phyloP scores from a whole-genome alignment of 2,888 invertebrate species.

The Exephanes ischioxanthus region DNA sequence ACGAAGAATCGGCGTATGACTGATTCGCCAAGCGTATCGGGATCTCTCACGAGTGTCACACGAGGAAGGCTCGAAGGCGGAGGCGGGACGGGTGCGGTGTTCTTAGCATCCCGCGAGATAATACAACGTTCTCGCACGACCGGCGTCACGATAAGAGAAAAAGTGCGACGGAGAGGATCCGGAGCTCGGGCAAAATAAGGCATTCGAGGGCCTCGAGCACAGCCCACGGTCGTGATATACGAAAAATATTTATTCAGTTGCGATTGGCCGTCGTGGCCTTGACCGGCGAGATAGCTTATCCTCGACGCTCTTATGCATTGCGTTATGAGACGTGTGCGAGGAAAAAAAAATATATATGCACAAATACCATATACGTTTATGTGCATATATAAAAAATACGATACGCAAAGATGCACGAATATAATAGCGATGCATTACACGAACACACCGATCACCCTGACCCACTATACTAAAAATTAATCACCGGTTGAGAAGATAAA shows the following conservation, averaged over 20 bases:
- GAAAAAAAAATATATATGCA: not conserved
- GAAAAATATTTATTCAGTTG: slow-evolving; percentile 66
- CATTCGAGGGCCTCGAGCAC: not conserved
- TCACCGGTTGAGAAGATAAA: slow-evolving; percentile 10
- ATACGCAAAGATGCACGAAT: slow-evolving; percentile 2
- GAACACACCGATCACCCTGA: slow-evolving; percentile 31
- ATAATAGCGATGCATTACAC: slow-evolving; percentile 2
- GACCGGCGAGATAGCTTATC: slow-evolving; percentile 64
- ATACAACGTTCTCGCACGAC: not conserved
- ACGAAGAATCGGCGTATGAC: slow-evolving; percentile 15
- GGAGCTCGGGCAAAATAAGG: slow-evolving; percentile 39
- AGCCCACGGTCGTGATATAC: slow-evolving; percentile 35
- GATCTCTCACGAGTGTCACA: not conserved
- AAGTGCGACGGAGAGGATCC: slow-evolving; percentile 14
- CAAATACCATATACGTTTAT: not conserved
- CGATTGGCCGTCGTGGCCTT: slow-evolving; percentile 60
- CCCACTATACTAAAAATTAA: slow-evolving; percentile 52
- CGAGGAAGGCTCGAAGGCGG: slow-evolving; percentile 1
- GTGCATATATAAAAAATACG: not conserved
- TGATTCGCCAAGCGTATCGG: slow-evolving; percentile 11
- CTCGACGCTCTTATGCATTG: slow-evolving; percentile 23
- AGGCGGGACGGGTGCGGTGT: not conserved
- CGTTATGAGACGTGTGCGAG: slow-evolving; percentile 6
- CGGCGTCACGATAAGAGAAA: slow-evolving; percentile 23
- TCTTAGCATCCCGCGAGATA: slow-evolving; percentile 27